phyloP scores from a whole-genome alignment of 2,888 invertebrate species.

The Bembecia ichneumoniformis region DNA sequence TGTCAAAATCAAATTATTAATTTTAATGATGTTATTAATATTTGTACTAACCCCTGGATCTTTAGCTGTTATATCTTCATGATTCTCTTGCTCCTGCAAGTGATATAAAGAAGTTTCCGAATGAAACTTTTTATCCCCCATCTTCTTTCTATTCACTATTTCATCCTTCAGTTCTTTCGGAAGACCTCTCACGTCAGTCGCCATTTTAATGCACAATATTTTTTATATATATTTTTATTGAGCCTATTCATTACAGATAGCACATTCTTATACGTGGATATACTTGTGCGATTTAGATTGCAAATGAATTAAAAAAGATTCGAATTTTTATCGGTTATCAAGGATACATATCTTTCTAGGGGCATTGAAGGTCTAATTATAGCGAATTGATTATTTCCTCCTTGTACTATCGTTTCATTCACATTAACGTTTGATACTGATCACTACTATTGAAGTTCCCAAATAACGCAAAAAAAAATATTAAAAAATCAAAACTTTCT shows the following conservation, averaged over 20 bases:
- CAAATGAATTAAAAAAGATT: conserved; percentile 49
- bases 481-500: no score
- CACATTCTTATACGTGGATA: background rate
- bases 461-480: no score
- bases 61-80: conserved; percentile 15
- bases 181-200: conserved; percentile 16
- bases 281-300: conserved; percentile 39
- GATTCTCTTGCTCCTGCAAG: conserved; percentile 29
- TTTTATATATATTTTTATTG: background rate
- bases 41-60: conserved; percentile 49
- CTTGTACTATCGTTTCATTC: conserved; percentile 3
- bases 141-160: conserved; percentile 38
- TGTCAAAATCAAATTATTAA: no score
- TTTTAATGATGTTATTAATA: no score
- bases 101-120: conserved; percentile 58
- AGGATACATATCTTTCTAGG: conserved; percentile 29
- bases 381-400: conserved; percentile 18
- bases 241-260: background rate
- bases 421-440: background rate
- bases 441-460: no score
- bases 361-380: conserved; percentile 37
- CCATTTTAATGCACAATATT: conserved; percentile 22
- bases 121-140: conserved; percentile 57
- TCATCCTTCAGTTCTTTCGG: conserved; percentile 40
- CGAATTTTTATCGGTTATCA: conserved; percentile 42